Conservation (phyloP, 2,113 vertebrate species). For the Prunella himalayana region DNA sequence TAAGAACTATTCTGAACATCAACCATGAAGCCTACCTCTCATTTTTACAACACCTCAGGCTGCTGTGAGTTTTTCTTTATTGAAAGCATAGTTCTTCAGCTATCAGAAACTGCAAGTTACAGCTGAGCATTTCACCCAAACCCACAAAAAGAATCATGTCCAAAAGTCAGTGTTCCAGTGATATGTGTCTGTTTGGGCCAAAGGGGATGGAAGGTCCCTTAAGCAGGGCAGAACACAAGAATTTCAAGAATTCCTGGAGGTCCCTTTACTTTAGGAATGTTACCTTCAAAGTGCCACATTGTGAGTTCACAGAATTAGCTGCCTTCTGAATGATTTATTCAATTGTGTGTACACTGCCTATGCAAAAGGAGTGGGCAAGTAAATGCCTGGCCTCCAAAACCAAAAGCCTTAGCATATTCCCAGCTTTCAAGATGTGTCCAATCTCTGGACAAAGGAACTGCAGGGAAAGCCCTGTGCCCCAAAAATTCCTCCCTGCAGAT, state of each 20-base stretch:
- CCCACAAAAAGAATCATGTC: background rate
- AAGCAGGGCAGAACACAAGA: background rate
- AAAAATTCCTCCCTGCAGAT: background rate
- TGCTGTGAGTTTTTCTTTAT: background rate
- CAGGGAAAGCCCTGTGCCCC: background rate
- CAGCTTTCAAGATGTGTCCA: background rate
- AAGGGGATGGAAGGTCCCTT: background rate
- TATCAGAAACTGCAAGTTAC: background rate
- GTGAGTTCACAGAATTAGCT: background rate
- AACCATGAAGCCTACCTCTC: background rate
- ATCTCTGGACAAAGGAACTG: background rate
- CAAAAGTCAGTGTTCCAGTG: background rate
- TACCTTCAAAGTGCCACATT: background rate
- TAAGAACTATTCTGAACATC: background rate
- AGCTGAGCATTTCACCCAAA: background rate
- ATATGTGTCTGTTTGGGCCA: background rate
- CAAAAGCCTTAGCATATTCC: background rate
- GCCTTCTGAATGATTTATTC: background rate
- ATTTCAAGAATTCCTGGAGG: background rate
- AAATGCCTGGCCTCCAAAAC: background rate
- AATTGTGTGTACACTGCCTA: fast-evolving
- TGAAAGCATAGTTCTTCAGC: background rate
- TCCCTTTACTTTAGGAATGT: background rate
- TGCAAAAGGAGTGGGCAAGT: background rate
- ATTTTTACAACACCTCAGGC: background rate